Percentiles rank a stretch among this genome's conserved stretches.
phyloP scores from a whole-genome alignment of 2,797 vertebrate genomes.

The Onychomys leucogaster region DNA sequence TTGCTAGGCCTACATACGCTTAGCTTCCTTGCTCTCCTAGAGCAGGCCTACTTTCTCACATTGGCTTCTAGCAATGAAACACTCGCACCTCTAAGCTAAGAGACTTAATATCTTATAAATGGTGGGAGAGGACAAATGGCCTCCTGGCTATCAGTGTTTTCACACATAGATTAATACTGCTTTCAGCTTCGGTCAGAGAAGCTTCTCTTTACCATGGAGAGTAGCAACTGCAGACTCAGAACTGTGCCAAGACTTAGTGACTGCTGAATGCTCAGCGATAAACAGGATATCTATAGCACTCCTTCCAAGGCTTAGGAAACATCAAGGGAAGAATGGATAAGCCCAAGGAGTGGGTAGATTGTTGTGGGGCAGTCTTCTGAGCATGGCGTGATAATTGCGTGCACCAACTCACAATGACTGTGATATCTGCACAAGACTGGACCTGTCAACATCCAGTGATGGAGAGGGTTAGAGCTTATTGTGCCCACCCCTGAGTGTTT shows the following conservation, averaged over 20 bases:
- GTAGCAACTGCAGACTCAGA: neutral
- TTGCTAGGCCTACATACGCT: neutral
- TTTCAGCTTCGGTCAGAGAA: neutral
- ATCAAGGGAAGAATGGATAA: too few relatives aligned
- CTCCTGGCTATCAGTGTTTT: neutral
- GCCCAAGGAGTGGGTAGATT: neutral
- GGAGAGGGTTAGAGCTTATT: neutral
- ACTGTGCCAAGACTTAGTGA: neutral
- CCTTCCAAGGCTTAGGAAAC: neutral
- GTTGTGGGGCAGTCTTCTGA: neutral
- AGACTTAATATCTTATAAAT: neutral
- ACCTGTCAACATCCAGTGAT: neutral
- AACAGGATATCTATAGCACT: neutral
- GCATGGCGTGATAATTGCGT: too few relatives aligned
- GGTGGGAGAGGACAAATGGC: neutral
- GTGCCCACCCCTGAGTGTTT: neutral
- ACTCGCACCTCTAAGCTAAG: neutral
- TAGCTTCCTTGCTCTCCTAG: neutral
- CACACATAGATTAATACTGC: neutral
- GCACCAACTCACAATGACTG: neutral
- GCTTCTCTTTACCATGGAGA: neutral
- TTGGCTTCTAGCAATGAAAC: neutral
- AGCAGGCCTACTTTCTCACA: neutral
- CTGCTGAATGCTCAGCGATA: neutral
- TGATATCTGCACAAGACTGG: neutral